A percentile compares a stretch with the other conserved stretches of the same genome.
Conservation (phyloP, 2,113 vertebrate genomes). For the Coreoperca whiteheadi region DNA sequence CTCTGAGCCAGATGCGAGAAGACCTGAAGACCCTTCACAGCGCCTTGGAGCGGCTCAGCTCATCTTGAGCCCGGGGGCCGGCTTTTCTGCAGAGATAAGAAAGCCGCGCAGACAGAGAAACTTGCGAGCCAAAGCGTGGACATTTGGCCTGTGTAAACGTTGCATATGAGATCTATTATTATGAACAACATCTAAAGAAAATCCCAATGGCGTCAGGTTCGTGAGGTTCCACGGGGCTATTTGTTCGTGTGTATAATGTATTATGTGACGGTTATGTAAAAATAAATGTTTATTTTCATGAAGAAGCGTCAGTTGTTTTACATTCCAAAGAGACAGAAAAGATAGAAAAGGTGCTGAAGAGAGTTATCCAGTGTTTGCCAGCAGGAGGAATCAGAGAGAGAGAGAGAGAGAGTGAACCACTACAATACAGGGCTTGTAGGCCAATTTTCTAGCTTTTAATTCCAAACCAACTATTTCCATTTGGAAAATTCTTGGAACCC, state of each 20-base stretch:
- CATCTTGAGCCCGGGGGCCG: conserved; percentile 16
- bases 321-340: not conserved
- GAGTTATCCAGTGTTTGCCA: conserved; percentile 12
- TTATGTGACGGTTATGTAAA: conserved; percentile 52
- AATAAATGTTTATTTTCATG: conserved; percentile 72
- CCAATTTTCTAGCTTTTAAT: conserved; percentile 52
- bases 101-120: not conserved
- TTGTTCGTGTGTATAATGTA: conserved; percentile 36
- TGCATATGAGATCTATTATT: not conserved
- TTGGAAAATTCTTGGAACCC: conserved; percentile 76
- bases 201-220: conserved; percentile 9
- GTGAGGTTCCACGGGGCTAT: conserved; percentile 1
- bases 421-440: conserved; percentile 57
- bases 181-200: conserved; percentile 9
- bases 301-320: conserved; percentile 1
- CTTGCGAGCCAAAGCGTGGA: not conserved
- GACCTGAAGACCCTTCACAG: conserved; percentile 84
- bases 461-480: conserved; percentile 81
- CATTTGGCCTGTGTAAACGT: not conserved
- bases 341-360: not conserved
- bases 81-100: conserved; percentile 7
- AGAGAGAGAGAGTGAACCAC: conserved; percentile 45
- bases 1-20: conserved; percentile 79
- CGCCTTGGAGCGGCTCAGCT: conserved; percentile 84
- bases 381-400: conserved; percentile 10